Evolutionary conservation across 92 coral and sea anemone species (phyloP), one percentile per base, ranked within the genome.

Genomic region (Porites rus): DNA sequence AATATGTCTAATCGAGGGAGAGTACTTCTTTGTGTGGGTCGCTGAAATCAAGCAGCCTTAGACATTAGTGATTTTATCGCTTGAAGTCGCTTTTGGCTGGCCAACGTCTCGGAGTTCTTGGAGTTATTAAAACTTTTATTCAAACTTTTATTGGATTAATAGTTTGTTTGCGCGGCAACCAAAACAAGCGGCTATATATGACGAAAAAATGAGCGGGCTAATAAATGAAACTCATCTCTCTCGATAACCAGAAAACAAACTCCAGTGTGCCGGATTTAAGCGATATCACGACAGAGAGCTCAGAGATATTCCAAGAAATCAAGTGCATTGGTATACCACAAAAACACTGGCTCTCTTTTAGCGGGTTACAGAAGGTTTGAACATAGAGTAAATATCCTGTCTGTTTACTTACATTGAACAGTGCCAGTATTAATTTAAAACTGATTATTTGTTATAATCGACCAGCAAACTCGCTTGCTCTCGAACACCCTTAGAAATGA

Each of bases 111-210:
- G 22, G 20, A 72, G 76, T 56, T 9, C 43, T 4, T n/a, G 7
- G 12, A 53, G 13, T 24, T 63, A 72, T 14, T 18, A 3, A 25
- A 62, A 10, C 51, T 20, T 76, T 81, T 28, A 28, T 28, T 28
- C 31, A 56, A 72, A 38, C 31, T n/a, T 54, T 71, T 31, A 58
- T 28, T 59, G 28, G 46, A 70, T 69, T 70, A 56, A 69, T 20
- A 58, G 69, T 71, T 81, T 81, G 86, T 81, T 69, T 81, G 70
- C 14, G 59, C 69, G 46, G 25, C 70, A 81, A 54, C 59, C 53
- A 22, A 21, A 81, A 54, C 59, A 52, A 22, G 11, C n/a, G 58
- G 70, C 19, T 31, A 1, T 10, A 38, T 66, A 28, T 69, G 62
- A 22, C 77, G 77, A 67, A 51, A 69, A 22, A 31, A 62, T 62